Evolutionary conservation across 1,140 invertebrate species (phyloP).

Genomic region (Hycleus phaleratus): DNA sequence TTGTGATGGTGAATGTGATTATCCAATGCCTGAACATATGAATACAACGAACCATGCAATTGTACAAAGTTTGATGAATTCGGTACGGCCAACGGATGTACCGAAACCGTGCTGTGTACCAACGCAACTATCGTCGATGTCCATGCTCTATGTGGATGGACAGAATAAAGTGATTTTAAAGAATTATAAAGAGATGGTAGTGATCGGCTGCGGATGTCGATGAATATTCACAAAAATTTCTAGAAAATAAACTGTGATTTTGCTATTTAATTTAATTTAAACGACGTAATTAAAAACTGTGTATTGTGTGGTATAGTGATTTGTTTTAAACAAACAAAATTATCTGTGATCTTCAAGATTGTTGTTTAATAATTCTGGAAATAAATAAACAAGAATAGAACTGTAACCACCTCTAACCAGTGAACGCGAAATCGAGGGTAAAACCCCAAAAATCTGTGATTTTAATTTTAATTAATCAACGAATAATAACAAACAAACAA

Average conservation of each 20-base stretch:
- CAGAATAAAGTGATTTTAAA: slow-evolving; percentile 90
- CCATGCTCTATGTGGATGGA: slow-evolving; percentile 91
- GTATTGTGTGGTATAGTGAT: neutral
- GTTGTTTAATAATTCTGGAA: neutral
- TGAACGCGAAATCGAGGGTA: neutral
- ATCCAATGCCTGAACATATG: slow-evolving; percentile 84
- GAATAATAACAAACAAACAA: neutral
- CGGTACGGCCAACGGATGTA: slow-evolving; percentile 77
- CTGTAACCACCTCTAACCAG: too few species aligned
- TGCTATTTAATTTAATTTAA: neutral
- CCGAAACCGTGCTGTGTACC: slow-evolving; percentile 92
- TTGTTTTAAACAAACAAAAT: neutral
- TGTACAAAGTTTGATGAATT: slow-evolving; percentile 93
- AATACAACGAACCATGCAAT: slow-evolving; percentile 98
- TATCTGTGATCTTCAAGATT: slow-evolving; percentile 24
- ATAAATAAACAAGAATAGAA: too few species aligned
- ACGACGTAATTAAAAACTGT: neutral
- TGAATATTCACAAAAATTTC: slow-evolving; percentile 42
- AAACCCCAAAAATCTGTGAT: slow-evolving; percentile 32
- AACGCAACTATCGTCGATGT: slow-evolving; percentile 80
- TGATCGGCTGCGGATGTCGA: slow-evolving; percentile 89
- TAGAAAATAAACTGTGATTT: slow-evolving; percentile 15
- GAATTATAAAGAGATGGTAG: slow-evolving; percentile 95
- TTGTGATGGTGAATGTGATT: slow-evolving; percentile 91
- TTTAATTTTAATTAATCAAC: slow-evolving; percentile 32